Evolutionary conservation across 1,140 invertebrate species (phyloP).

Genomic region (Halyomorpha halys): DNA sequence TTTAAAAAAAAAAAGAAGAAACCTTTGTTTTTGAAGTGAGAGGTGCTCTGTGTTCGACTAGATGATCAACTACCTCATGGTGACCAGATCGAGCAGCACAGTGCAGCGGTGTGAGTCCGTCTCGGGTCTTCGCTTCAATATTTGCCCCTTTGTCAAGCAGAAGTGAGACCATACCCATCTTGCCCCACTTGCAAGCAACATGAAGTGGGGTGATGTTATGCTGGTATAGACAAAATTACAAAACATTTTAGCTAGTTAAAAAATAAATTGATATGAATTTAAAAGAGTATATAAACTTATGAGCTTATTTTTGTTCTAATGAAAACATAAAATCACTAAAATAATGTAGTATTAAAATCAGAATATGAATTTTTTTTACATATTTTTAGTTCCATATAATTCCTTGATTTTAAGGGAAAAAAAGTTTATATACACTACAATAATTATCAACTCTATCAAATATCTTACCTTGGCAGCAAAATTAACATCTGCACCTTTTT

Average conservation of each 20-base stretch:
- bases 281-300: too few relatives aligned
- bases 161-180: conserved; percentile 79
- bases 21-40: conserved; percentile 97
- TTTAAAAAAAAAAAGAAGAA: conserved; percentile 16
- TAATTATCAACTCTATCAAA: too few relatives aligned
- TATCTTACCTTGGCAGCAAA: conserved; percentile 77
- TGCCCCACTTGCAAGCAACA: conserved; percentile 96
- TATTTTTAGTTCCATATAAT: too few relatives aligned
- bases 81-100: conserved; percentile 93
- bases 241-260: too few relatives aligned
- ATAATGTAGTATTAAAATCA: too few relatives aligned
- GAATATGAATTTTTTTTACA: too few relatives aligned
- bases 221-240: conserved; percentile 33
- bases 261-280: too few relatives aligned
- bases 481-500: conserved; percentile 91
- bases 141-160: conserved; percentile 76
- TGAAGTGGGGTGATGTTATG: conserved; percentile 87
- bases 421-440: too few relatives aligned
- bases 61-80: conserved; percentile 84
- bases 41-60: conserved; percentile 84
- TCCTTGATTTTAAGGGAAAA: too few relatives aligned
- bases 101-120: conserved; percentile 84
- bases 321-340: too few relatives aligned
- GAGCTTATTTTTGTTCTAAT: too few relatives aligned
- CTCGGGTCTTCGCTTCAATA: conserved; percentile 88